A percentile compares a stretch with the other conserved stretches of the same genome.
Evolutionary conservation across 2,113 vertebrate genomes (phyloP).

Genomic region (Python bivittatus): DNA sequence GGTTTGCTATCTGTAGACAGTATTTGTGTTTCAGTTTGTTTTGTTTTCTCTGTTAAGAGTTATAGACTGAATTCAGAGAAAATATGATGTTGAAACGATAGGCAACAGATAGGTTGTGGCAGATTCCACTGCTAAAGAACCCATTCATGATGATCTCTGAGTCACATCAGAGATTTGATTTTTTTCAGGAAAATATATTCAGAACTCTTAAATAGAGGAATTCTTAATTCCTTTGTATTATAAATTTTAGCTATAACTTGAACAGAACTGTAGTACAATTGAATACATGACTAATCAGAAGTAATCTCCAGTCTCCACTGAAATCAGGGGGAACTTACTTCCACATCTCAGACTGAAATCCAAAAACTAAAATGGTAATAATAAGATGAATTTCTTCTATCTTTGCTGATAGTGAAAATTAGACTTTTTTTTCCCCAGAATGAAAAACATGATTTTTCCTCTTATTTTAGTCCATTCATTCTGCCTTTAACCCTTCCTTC

Average conservation of each 20-base stretch:
- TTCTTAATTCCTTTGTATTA: not conserved
- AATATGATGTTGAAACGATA: not conserved
- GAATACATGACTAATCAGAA: not conserved
- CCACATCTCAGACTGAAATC: not conserved
- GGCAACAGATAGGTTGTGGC: not conserved
- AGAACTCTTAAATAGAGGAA: not conserved
- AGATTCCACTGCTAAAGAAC: not conserved
- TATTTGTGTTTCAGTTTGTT: not conserved
- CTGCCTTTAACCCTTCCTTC: not conserved
- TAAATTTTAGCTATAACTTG: not conserved
- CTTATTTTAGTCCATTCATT: not conserved
- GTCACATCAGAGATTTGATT: not conserved
- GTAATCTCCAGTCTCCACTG: not conserved
- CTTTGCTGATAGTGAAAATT: not conserved
- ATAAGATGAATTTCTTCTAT: not conserved
- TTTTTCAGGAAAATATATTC: not conserved
- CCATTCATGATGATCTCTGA: not conserved
- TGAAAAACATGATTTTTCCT: not conserved
- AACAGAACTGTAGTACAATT: not conserved
- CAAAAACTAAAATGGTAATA: not conserved
- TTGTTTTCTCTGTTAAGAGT: not conserved
- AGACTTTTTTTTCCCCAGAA: too few relatives aligned
- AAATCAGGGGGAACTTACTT: not conserved
- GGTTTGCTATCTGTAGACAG: not conserved
- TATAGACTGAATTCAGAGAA: not conserved